Base-by-base conservation (phyloP, 2,888 invertebrate genomes). In the Lordiphosa andalusiaca region DNA sequence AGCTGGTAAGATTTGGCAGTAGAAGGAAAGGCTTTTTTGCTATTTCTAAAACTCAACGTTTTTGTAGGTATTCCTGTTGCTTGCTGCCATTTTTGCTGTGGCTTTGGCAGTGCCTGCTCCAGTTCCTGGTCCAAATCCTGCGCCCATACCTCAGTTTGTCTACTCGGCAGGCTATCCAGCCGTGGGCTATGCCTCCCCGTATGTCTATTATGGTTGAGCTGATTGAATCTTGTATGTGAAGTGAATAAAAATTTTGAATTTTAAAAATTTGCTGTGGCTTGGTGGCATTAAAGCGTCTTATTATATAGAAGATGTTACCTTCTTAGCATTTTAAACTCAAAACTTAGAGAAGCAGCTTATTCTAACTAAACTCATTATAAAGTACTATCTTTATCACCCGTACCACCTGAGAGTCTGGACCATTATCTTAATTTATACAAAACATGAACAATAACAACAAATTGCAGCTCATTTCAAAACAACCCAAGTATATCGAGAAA, bases 201-300 rank as follows among this genome's bases (percentile, higher is more conserved):
- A 85, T 51, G 73, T 65, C 35, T 84, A 72, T 56, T 83, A 83
- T 59, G 83, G 81, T n/a, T 83, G 48, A 82, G 35, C 23, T 10
- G 3, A 9, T 12, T n/a, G 30, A 40, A 36, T 46, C 9, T 4
- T 9, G 10, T 21, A 10, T 12, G 10, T 12, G 10, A 50, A 2
- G 30, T 36, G 3, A 21, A 59, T 39, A 72, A 75, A 58, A 47
- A 38, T 40, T 9, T 30, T 30, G 30, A 30, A 6, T 25, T 16
- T n/a, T n/a, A n/a, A n/a, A n/a, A n/a, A n/a, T n/a, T n/a, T n/a
- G n/a, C n/a, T n/a, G n/a, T n/a, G n/a, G n/a, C n/a, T n/a, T n/a
- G n/a, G n/a, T n/a, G n/a, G n/a, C n/a, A n/a, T n/a, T n/a, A n/a
- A n/a, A n/a, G n/a, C n/a, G n/a, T n/a, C n/a, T n/a, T n/a, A n/a